Evolutionary conservation across 2,888 invertebrate species (phyloP), one percentile per base, ranked within the genome.

Genomic region (Urechis unicinctus): DNA sequence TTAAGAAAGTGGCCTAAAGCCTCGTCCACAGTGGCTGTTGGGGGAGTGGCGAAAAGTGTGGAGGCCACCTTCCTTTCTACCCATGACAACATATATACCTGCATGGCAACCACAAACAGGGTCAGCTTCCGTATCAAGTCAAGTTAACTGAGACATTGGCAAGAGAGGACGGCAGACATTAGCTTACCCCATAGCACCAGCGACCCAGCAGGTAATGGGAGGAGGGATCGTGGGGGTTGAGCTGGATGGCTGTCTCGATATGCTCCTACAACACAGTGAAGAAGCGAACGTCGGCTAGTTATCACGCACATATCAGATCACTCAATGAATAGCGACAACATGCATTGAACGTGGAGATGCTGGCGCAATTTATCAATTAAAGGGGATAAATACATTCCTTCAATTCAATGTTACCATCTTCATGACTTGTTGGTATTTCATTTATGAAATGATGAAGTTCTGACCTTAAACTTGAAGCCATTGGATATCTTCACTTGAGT

Each of bases 171-270:
- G 2, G 6, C 47, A 29, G 17, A n/a, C 13, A n/a, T 13, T 22
- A 30, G 68, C 70, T 67, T 65, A 86, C 83, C 78, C 85, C 85
- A 71, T 79, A 86, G 68, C 83, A 82, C 79, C 87, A 88, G 68
- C 88, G 79, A 9, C 88, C 88, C 49, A 86, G 75, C 66, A 88
- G 80, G 75, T 88, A 84, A 73, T 86, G 83, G 44, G 86, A 74
- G 1, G 82, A 79, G 9, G 83, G 78, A 71, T 88, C 88, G 3
- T 76, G 67, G 13, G 86, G 85, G 51, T 81, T 81, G 25, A 87
- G 67, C 45, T 78, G 69, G 28, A 88, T 77, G 1, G 88, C 87
- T 64, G 78, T 80, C 68, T 85, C 84, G 45, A 88, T 82, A 69
- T 88, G 87, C 60, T 84, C 79, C 75, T 79, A 58, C 21, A 67